Evolutionary conservation across 2,113 vertebrate species (phyloP).

Genomic region (Dicentrarchus labrax): DNA sequence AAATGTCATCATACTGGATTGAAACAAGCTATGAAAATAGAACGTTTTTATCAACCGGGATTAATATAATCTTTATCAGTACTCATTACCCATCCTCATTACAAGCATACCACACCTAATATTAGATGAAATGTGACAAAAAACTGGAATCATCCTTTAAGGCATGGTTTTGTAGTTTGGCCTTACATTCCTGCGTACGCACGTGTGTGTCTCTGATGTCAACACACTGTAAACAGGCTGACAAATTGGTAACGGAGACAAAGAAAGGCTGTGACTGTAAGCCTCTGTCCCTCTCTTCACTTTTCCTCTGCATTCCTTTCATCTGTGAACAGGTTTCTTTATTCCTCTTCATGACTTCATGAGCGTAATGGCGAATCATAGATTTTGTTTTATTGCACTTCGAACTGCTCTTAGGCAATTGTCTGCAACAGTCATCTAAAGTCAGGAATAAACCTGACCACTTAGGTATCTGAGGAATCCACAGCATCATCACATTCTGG

Average conservation of each 20-base stretch:
- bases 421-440: constrained; percentile 64
- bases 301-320: constrained; percentile 68
- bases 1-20: background rate
- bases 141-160: constrained; percentile 11
- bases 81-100: no score
- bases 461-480: constrained; percentile 76
- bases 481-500: constrained; percentile 75
- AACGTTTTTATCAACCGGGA: background rate
- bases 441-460: constrained; percentile 76
- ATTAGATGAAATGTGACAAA: background rate
- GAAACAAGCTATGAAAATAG: background rate
- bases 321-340: constrained; percentile 66
- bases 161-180: background rate
- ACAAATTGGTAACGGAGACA: background rate
- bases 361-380: constrained; percentile 34
- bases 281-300: constrained; percentile 15
- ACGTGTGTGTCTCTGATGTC: constrained; percentile 14
- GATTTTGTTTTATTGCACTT: constrained; percentile 70
- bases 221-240: constrained; percentile 20
- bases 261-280: constrained; percentile 18
- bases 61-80: no score
- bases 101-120: no score
- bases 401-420: constrained; percentile 65
- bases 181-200: background rate
- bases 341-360: constrained; percentile 74